phyloP scores from a whole-genome alignment of 2,113 vertebrate genomes.

The Xenopus borealis region DNA sequence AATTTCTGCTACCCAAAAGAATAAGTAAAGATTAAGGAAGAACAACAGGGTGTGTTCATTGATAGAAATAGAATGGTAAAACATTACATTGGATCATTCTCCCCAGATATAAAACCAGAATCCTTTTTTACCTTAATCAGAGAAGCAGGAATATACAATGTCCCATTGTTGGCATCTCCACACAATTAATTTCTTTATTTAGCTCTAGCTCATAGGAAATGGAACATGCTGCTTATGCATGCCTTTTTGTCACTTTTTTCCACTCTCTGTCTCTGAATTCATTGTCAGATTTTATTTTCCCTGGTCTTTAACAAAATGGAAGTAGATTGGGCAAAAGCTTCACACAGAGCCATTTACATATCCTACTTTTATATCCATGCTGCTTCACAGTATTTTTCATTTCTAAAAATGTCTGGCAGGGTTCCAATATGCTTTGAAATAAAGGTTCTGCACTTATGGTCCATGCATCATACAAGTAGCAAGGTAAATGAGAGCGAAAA shows the following conservation, averaged over 20 bases:
- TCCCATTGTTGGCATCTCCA: conserved; percentile 25
- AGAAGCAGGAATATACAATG: conserved; percentile 16
- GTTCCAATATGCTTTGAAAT: not conserved
- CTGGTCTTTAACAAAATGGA: conserved; percentile 9
- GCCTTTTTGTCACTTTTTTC: conserved; percentile 6
- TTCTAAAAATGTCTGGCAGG: not conserved
- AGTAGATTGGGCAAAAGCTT: not conserved
- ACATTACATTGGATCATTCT: conserved; percentile 7
- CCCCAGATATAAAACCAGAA: conserved; percentile 19
- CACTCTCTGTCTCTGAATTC: conserved; percentile 2
- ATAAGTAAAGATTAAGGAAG: conserved; percentile 32
- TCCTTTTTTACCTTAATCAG: conserved; percentile 15
- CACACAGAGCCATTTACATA: conserved; percentile 11
- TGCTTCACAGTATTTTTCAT: not conserved
- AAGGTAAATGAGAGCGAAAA: no score
- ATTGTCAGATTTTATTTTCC: conserved; percentile 2
- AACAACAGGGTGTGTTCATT: conserved; percentile 23
- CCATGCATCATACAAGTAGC: no score
- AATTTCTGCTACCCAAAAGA: conserved; percentile 41
- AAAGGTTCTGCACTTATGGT: no score
- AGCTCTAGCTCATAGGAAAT: not conserved
- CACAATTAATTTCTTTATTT: conserved; percentile 32
- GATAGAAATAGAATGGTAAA: conserved; percentile 33
- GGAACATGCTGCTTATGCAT: not conserved
- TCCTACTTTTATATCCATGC: not conserved